These are phyloP conservation scores for Cathartes aura DNA, from an alignment of 2,113 vertebrate species.

Conservation along the genomic window DNA sequence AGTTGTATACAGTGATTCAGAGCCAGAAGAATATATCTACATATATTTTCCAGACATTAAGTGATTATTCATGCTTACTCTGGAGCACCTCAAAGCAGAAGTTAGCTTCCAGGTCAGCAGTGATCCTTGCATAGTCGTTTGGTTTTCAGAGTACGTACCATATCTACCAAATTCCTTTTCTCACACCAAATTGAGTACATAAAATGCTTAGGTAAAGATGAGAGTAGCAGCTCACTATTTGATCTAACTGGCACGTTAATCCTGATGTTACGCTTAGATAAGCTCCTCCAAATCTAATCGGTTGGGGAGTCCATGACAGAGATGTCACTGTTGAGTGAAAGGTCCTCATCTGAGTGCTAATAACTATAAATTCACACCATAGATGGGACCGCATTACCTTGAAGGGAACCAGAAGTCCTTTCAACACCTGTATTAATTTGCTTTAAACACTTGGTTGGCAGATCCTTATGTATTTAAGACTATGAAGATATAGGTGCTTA, in stretches of 20 bases:
- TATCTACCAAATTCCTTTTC: background rate
- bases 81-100: background rate
- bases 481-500: background rate
- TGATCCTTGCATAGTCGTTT: fast-evolving
- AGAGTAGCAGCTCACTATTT: background rate
- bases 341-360: background rate
- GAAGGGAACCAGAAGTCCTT: background rate
- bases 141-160: background rate
- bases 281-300: background rate
- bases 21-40: background rate
- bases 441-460: background rate
- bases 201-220: background rate
- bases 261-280: background rate
- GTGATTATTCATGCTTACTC: background rate
- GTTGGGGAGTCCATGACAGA: background rate
- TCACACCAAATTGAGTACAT: background rate
- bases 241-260: background rate
- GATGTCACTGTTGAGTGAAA: background rate
- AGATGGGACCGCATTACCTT: fast-evolving
- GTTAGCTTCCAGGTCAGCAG: background rate
- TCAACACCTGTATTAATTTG: background rate
- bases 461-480: background rate
- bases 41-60: background rate
- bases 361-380: background rate
- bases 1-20: background rate